Evolutionary conservation across 1,140 invertebrate species (phyloP), one percentile per base, ranked within the genome.

Genomic region (Aplysia californica): DNA sequence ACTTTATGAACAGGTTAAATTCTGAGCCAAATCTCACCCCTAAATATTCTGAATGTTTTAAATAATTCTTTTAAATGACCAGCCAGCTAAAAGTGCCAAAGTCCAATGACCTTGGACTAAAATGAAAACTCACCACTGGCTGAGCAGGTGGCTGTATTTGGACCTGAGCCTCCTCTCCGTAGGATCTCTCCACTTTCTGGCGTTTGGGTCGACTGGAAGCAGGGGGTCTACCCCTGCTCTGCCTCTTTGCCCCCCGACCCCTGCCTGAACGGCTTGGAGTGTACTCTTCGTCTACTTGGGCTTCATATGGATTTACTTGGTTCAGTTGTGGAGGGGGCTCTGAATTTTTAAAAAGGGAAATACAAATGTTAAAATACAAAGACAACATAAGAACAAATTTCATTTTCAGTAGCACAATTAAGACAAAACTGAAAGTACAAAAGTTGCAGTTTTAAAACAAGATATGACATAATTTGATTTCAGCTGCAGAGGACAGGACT

Each of bases 241-340:
- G 78, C 33, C 80, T 77, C 64, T 85, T 85, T 6, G 73, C 35
- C 29, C 69, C 72, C 15, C 76, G 68, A 21, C 66, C 72, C 18
- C 73, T 41, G 33, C 75, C 64, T 20, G 75, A 65, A 26, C 70
- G 67, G 18, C 50, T 41, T 4, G 79, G 65, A 3, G 79, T 64
- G 5, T 78, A 70, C 10, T 87, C 83, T 21, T 84, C 81, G 18
- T 84, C 85, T 36, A 81, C 81, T 35, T 84, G 64, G 33, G 10
- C 21, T 10, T 59, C 58, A 59, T 59, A 59, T n/a, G n/a, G n/a
- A n/a, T n/a, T n/a, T n/a, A n/a, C 21, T 23, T 59, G 6, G 58
- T 10, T 15, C 21, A 23, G 6, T 5, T 23, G 5, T 59, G 58
- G 23, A 23, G 58, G 10, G 44, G n/a, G 6, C 58, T 29, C 6